Percentiles rank a stretch among this genome's conserved stretches.
Conservation (phyloP, 1,140 invertebrate genomes). For the Panagrolaimus sp. region DNA sequence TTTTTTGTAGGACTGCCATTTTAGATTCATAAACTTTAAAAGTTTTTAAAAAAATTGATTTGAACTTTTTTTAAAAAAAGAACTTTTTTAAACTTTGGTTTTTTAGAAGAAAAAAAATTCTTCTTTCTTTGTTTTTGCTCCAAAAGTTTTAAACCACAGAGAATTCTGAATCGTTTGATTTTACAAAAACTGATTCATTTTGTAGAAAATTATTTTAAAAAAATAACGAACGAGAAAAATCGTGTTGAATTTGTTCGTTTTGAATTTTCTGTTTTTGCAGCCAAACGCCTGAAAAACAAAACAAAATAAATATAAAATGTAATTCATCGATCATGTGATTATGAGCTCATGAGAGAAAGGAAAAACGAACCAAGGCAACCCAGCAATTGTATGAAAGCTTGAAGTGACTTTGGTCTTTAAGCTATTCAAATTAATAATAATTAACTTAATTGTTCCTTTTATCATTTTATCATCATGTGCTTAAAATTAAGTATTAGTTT, state of each 20-base stretch:
- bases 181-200: too few species aligned
- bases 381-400: constrained; percentile 3
- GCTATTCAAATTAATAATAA: not conserved
- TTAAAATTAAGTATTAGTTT: not conserved
- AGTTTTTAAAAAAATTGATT: not conserved
- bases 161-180: too few species aligned
- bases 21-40: constrained; percentile 20
- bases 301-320: not conserved
- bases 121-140: too few species aligned
- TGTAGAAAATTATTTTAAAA: too few species aligned
- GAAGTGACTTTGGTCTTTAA: constrained; percentile 11
- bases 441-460: constrained; percentile 11
- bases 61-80: not conserved
- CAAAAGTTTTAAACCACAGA: too few species aligned
- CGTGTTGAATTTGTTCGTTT: constrained; percentile 46
- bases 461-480: not conserved
- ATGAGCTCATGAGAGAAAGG: too few species aligned
- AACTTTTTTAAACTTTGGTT: too few species aligned
- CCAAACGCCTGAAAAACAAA: constrained; percentile 40
- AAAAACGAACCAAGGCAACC: not conserved
- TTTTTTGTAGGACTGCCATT: too few species aligned
- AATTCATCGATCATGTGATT: not conserved
- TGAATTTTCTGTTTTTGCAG: constrained; percentile 47
- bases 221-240: constrained; percentile 21
- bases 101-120: too few species aligned